Base-by-base conservation (phyloP, 2,888 invertebrate genomes). In the Drosophila vallismaia region DNA sequence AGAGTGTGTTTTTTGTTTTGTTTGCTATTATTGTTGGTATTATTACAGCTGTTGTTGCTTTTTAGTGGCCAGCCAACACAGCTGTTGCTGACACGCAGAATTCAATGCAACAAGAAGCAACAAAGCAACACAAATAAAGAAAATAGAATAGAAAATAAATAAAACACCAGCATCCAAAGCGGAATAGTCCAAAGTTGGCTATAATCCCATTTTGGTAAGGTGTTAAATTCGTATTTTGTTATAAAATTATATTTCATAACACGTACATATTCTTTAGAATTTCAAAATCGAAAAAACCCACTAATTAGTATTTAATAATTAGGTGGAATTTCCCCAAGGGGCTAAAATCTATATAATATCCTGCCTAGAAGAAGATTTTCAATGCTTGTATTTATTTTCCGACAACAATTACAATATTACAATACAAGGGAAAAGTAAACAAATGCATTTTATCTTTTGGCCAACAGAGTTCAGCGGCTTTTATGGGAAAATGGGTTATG, bases 61-160 rank as follows among this genome's bases (percentile, higher is more conserved):
- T 66, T 76, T 71, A 75, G 75, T 70, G 70, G 68, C 51, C 71
- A 76, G 68, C 51, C 71, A 76, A 70, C 74, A 77, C 83, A 79
- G 84, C 78, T 76, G 81, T 64, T 86, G 81, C 87, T 82, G 82
- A 82, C 87, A 86, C 85, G 81, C 87, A 86, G 79, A 76, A 82
- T 74, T 58, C 74, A 84, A 80, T 84, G 82, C 82, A 82, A 69
- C 68, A 76, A 53, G 40, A 48, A 59, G 49, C 44, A 46, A 70
- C 24, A 28, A 33, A 59, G 52, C 19, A n/a, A n/a, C n/a, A n/a
- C n/a, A 40, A 50, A 50, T 12, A 51, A 56, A 66, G 54, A 58
- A 58, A 40, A 53, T 14, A 19, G 14, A 29, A 28, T 53, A 49
- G 46, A 50, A 55, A 77, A 33, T 45, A 53, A 71, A 64, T 52